phyloP scores from a whole-genome alignment of 1,140 invertebrate genomes.

The Planococcus citri region DNA sequence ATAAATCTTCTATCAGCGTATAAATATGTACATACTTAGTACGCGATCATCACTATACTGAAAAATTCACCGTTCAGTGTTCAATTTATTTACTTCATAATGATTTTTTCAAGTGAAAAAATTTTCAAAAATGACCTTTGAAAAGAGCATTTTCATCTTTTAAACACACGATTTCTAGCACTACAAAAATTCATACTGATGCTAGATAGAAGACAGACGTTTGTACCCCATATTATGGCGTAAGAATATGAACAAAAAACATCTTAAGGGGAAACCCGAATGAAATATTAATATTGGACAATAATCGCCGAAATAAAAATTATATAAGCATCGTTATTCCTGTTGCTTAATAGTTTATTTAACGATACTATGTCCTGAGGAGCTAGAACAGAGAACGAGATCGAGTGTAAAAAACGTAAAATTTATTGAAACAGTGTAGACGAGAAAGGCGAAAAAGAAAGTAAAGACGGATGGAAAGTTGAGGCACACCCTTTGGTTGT shows the following conservation, averaged over 20 bases:
- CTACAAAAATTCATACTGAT: too few relatives aligned
- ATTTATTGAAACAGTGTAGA: neutral
- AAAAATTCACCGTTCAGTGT: too few relatives aligned
- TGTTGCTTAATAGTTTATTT: neutral
- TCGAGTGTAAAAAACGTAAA: neutral
- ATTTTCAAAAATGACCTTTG: too few relatives aligned
- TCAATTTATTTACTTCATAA: too few relatives aligned
- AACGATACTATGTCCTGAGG: neutral
- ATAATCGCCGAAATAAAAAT: neutral
- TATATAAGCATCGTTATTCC: neutral
- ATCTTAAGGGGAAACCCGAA: neutral
- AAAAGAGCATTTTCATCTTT: too few relatives aligned
- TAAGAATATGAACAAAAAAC: neutral
- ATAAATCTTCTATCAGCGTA: too few relatives aligned
- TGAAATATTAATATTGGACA: neutral
- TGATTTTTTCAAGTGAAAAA: too few relatives aligned
- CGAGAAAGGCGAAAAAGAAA: neutral
- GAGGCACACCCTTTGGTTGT: slow-evolving; percentile 17
- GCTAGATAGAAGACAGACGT: too few relatives aligned
- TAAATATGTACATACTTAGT: too few relatives aligned
- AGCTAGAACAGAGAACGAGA: neutral
- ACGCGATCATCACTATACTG: too few relatives aligned
- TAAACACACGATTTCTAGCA: too few relatives aligned
- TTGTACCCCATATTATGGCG: too few relatives aligned
- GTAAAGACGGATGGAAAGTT: neutral